Evolutionary conservation across 1,140 invertebrate species (phyloP), one percentile per base, ranked within the genome.

Genomic region (Bombus sylvicola): DNA sequence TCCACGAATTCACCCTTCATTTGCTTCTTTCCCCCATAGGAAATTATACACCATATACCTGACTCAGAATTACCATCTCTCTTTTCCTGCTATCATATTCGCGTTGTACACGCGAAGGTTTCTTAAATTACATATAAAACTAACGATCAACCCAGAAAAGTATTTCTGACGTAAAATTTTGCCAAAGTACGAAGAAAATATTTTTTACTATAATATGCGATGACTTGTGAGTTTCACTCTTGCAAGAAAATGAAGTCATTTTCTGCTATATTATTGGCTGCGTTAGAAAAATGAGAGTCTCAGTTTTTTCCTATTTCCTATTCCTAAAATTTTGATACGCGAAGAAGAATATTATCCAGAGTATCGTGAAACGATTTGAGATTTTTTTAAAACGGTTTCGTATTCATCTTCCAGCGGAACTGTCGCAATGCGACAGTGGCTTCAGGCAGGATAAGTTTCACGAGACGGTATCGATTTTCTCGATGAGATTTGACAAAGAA

Each of bases 401-500:
- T 53, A 34, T 34, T 47, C 43, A 25, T 10, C 12, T 74, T 34
- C 31, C 18, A 28, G 5, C 22, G 15, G 15, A 62, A 31, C 37
- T 78, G 28, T 64, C 59, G 59, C 75, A 78, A 28, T 78, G 59
- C 59, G 59, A 64, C 75, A 41, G n/a, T 10, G 8, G 28, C 28
- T 22, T 13, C 15, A 9, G 15, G 28, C 22, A 25, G 3, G 6
- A 64, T 41, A 64, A n/a, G 3, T 43, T 78, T 8, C 2, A 31
- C 34, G 31, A 10, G 41, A 41, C 18, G 1, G 28, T 28, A 66
- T 64, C 28, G 39, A 78, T 76, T 41, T 28, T 73, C 28, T 37
- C 10, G n/a, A 74, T 28, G 15, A 71, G n/a, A 68, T 66, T 41
- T 43, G 12, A 47, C 77, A 79, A 79, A 68, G 41, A 79, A 64